Conservation (phyloP, 2,113 vertebrate genomes). For the Mobula birostris region DNA sequence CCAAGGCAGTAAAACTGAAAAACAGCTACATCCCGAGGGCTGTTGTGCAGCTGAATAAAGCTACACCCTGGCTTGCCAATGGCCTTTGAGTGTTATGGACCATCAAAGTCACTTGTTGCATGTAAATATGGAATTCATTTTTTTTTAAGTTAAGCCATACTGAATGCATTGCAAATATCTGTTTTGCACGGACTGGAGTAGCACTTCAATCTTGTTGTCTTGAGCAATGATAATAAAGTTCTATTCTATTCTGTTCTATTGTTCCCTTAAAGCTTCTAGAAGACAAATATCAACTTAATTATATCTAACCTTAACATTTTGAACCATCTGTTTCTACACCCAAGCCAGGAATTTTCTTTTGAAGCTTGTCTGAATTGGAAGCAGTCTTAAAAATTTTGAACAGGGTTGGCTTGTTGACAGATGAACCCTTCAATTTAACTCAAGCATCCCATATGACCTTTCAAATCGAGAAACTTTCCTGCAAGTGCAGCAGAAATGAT, state of each 20-base stretch:
- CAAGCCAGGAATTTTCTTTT: slow-evolving; percentile 18
- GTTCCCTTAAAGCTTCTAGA: not conserved
- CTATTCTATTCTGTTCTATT: not conserved
- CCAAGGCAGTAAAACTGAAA: no score
- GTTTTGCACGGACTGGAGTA: no score
- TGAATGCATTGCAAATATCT: no score
- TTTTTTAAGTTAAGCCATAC: no score
- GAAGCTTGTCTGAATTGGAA: slow-evolving; percentile 9
- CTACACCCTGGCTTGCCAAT: no score
- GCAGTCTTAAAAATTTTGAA: not conserved
- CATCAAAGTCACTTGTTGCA: no score
- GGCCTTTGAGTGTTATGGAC: no score
- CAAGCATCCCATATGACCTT: slow-evolving; percentile 23
- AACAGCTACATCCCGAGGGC: no score
- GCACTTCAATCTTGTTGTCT: no score
- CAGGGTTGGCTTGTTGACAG: not conserved
- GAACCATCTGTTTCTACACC: slow-evolving; percentile 2
- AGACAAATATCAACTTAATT: not conserved
- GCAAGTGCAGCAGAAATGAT: not conserved
- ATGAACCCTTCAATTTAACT: not conserved
- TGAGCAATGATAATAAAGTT: no score
- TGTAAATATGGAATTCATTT: no score
- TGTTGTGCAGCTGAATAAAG: no score
- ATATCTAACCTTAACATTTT: slow-evolving; percentile 3
- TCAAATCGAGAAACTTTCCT: not conserved